phyloP scores from a whole-genome alignment of 2,888 invertebrate species.

The Carcina quercana region DNA sequence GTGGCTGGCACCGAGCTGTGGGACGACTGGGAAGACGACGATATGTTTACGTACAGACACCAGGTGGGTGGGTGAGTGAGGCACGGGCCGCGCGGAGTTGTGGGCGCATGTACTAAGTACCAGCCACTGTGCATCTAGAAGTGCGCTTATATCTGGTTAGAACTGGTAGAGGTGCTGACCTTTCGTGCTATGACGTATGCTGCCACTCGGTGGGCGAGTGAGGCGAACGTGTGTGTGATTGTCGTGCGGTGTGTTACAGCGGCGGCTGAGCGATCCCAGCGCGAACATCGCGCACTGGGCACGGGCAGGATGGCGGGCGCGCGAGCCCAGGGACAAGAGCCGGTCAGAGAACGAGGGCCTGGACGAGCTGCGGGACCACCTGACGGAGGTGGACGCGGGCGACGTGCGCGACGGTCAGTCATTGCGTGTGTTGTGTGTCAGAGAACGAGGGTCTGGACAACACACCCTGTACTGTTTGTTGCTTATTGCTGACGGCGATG shows the following conservation, averaged over 20 bases:
- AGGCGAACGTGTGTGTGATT: no score
- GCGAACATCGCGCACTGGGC: constrained; percentile 90
- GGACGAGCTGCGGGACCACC: constrained; percentile 87
- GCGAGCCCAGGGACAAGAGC: constrained; percentile 75
- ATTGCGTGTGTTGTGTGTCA: not conserved
- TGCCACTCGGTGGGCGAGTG: no score
- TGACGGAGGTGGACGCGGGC: constrained; percentile 95
- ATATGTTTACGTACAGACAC: constrained; percentile 86
- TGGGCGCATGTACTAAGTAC: no score
- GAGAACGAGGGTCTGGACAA: not conserved
- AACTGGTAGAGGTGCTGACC: no score
- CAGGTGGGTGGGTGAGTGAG: constrained; percentile 74
- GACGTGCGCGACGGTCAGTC: constrained; percentile 91
- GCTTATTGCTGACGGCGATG: not conserved
- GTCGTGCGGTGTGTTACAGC: no score
- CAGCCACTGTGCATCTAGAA: no score
- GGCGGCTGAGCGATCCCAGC: constrained; percentile 94
- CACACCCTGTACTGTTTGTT: not conserved
- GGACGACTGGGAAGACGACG: constrained; percentile 93
- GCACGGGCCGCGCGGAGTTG: no score
- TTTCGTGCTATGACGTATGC: no score
- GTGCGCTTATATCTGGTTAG: no score
- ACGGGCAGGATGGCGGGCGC: constrained; percentile 82
- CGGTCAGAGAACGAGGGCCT: constrained; percentile 95
- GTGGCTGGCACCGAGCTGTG: constrained; percentile 90